Conservation (phyloP, 2,888 invertebrate species). For the Bellardia pandia region DNA sequence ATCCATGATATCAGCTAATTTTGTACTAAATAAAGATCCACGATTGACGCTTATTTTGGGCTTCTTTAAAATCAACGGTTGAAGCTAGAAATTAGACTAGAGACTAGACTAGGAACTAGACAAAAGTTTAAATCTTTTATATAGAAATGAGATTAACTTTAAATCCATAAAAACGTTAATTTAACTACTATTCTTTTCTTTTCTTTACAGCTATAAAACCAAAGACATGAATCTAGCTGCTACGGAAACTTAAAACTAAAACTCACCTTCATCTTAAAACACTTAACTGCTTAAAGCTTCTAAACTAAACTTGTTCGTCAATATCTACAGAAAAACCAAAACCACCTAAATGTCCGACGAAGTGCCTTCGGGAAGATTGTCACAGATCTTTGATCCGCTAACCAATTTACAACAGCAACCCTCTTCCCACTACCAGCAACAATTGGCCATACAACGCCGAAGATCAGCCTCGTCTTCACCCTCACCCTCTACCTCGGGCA, state of each 20-base stretch:
- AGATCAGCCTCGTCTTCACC: conserved; percentile 78
- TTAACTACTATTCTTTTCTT: background rate
- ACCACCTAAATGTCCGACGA: conserved; percentile 86
- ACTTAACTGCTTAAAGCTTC: background rate
- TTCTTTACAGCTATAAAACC: conserved; percentile 18
- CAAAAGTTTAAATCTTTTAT: no score
- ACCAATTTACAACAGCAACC: conserved; percentile 88
- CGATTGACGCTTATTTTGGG: no score
- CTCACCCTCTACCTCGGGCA: conserved; percentile 77
- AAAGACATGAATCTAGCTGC: background rate
- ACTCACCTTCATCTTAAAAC: background rate
- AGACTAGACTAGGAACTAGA: background rate
- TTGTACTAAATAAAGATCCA: no score
- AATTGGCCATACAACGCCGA: conserved; percentile 77
- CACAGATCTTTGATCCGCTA: conserved; percentile 93
- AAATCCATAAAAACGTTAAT: background rate
- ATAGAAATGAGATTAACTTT: no score
- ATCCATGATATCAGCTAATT: no score
- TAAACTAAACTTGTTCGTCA: background rate
- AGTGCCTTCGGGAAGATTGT: conserved; percentile 89
- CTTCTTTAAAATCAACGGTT: background rate
- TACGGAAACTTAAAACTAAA: background rate
- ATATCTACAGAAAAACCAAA: background rate
- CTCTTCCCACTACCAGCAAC: conserved; percentile 84
- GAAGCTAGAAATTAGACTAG: background rate